Evolutionary conservation across 2,888 invertebrate species (phyloP), one percentile per base, ranked within the genome.

Genomic region (Maniola hyperantus): DNA sequence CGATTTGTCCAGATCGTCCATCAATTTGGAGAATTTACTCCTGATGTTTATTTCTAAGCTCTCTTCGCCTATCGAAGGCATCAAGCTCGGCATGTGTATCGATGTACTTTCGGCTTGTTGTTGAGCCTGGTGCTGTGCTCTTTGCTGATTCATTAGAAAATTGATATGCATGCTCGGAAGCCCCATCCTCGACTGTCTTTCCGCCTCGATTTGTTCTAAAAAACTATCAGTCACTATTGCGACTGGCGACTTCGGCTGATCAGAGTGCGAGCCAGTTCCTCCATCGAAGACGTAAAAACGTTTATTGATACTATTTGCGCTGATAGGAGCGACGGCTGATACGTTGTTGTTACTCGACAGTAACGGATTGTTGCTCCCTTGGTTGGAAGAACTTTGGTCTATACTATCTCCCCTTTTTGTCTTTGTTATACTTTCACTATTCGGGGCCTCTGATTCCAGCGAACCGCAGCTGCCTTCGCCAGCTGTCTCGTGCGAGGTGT

Each of bases 61-160:
- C 33, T 93, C 91, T 70, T 94, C 94, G 11, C 93, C 93, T 70
- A 93, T 92, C 0, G 93, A 91, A 10, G 91, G 91, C 77, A 94
- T 93, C 6, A 93, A 77, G 58, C 86, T 87, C 0, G 93, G 88
- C 65, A 89, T 81, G 70, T 83, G 85, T 13, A 79, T 81, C 1
- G 87, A 84, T 0, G 83, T 80, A 51, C 76, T 86, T 68, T 88
- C 89, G 0, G 81, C 77, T 67, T 83, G 85, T 66, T 85, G 84
- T 62, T 83, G 79, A 1, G 80, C 79, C 68, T 86, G 83, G 46
- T 84, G 84, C 59, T 88, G 88, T 0, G 88, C 87, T 63, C 88
- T 81, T 66, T 88, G 87, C 58, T 89, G 88, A 46, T 78, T 87
- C 87, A 92, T 87, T 8, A 93, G 67, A 68, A 87, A 91, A 76